Base-by-base conservation (phyloP, 2,797 vertebrate species). In the Chloroceryle amazona region DNA sequence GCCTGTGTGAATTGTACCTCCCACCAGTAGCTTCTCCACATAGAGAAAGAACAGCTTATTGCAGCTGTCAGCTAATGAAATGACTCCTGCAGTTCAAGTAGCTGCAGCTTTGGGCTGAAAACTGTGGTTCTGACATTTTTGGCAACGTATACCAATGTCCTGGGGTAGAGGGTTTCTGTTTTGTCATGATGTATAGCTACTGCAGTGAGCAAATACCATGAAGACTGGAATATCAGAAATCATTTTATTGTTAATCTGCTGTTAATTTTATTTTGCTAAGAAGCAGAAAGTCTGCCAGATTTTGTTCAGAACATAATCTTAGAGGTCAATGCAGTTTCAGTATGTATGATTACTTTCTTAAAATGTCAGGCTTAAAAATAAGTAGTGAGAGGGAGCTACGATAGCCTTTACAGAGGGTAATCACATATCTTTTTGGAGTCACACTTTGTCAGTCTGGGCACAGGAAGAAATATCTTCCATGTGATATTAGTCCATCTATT, bases 31-130 rank as follows among this genome's bases (percentile, higher is more conserved):
- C 81, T 89, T 93, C 86, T 89, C 71, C 70, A 65, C 63, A 51
- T 10, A 70, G 85, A 95, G 75, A 91, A 86, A 72, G 60, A 95
- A 3, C 42, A 94, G 82, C 62, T 88, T 95, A 93, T 88, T 95
- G 70, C 73, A 95, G 85, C 94, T 95, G 91, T 92, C 91, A 95
- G 70, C 76, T 95, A 95, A 86, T 94, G 85, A 95, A 93, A 90
- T 75, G 89, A 79, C 80, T 95, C 91, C 90, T 89, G 91, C 93
- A 73, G 91, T 57, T 96, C 72, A 89, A 91, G 31, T 57, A 80
- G 80, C 46, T 96, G 85, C 42, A 84, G 85, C 62, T 94, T 94
- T 95, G 86, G 88, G 51, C 52, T 96, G 85, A 73, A 93, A 91
- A 92, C 70, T 42, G 33, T 54, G 54, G 28, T 86, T 92, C 55